Base-by-base conservation (phyloP, 2,888 invertebrate genomes). In the Ganaspis brasiliensis region DNA sequence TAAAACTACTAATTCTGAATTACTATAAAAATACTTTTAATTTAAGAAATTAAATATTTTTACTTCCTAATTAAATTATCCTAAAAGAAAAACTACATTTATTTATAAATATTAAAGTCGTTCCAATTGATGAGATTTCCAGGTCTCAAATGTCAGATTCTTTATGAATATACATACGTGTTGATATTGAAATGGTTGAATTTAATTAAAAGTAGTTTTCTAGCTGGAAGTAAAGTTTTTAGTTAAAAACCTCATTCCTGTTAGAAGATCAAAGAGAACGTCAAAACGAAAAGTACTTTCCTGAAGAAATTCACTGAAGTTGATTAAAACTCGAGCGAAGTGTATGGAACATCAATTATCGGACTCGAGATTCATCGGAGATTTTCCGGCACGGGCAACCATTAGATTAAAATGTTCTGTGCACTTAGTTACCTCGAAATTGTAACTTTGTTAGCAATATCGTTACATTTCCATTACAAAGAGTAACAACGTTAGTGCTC, bases 391-490 rank as follows among this genome's bases (percentile, higher is more conserved):
- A 35, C 19, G 61, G 61, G 19, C 61, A 61, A 19, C 61, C 61
- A 37, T 61, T 35, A 61, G 37, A 61, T 37, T 31, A 61, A 61
- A 61, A 61, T 61, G 9, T 16, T 59, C 19, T 37, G 12, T 57
- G n/a, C 57, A 57, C 26, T 57, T 61, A 12, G 61, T 35, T 61
- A 16, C 35, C 37, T 19, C 16, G 21, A 37, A 19, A 61, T 61
- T 61, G 61, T 61, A 61, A 61, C 61, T 37, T 61, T 61, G 37
- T 61, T 61, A 61, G 37, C 37, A 37, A 61, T 61, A 10, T 61
- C 61, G 61, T 61, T 35, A 61, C 61, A 37, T 21, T 37, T 61
- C 61, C 37, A 61, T 61, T 37, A 61, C 61, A 61, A 61, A 61
- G 61, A 37, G 37, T 19, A 61, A 61, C 37, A 37, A 12, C 31